Percentiles rank a stretch among this genome's conserved stretches.
Evolutionary conservation across 1,140 invertebrate genomes (phyloP).

Genomic region (Megalopta genalis): DNA sequence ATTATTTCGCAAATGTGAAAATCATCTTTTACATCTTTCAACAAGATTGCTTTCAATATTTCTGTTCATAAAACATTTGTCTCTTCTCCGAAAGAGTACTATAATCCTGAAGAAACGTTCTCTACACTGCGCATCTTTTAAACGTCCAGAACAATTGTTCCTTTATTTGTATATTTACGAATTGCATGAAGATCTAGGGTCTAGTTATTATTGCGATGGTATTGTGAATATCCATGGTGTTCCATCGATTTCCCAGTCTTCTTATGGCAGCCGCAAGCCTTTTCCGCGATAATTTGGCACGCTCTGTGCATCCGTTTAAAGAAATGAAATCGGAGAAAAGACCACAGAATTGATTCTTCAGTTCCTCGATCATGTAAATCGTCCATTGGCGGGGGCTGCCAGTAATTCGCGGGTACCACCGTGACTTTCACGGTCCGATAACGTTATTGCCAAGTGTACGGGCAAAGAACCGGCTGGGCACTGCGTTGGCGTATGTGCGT

Average conservation of each 20-base stretch:
- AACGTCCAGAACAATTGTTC: no score
- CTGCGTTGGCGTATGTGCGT: background rate
- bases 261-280: background rate
- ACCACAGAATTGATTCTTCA: background rate
- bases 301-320: background rate
- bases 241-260: background rate
- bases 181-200: no score
- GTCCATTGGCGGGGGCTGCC: background rate
- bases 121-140: no score
- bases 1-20: no score
- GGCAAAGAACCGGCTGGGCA: background rate
- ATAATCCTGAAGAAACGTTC: no score
- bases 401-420: constrained; percentile 4
- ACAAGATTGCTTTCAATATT: no score
- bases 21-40: no score
- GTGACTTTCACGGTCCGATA: constrained; percentile 47
- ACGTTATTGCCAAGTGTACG: constrained; percentile 25
- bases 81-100: no score
- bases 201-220: no score
- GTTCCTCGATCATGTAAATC: constrained; percentile 2
- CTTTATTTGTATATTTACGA: no score
- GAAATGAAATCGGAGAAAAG: background rate
- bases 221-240: background rate
- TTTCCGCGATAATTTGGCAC: constrained; percentile 4
- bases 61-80: no score